phyloP scores from a whole-genome alignment of 2,113 vertebrate species.

The Emydura subglobosa region DNA sequence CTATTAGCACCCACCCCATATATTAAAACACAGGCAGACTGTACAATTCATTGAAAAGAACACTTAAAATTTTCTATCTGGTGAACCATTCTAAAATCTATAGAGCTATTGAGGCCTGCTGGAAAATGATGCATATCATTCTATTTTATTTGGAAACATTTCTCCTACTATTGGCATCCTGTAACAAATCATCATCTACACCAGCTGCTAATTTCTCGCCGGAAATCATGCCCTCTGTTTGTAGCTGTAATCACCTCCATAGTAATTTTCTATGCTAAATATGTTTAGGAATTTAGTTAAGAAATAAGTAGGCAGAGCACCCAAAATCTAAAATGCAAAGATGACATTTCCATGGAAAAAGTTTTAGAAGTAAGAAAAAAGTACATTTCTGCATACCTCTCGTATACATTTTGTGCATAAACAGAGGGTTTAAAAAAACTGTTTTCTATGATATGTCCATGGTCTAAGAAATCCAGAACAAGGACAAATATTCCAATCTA shows the following conservation, averaged over 20 bases:
- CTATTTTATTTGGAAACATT: background rate
- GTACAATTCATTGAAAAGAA: background rate
- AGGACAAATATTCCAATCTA: background rate
- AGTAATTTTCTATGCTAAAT: conserved; percentile 36
- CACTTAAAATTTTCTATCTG: background rate
- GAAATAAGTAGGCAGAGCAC: background rate
- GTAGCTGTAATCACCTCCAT: background rate
- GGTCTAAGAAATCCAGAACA: background rate
- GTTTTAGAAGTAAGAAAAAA: background rate
- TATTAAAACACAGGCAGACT: background rate
- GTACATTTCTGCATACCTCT: background rate
- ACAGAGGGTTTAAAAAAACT: background rate
- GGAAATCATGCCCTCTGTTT: background rate
- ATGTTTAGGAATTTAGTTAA: conserved; percentile 26
- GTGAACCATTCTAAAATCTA: background rate
- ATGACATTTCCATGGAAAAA: background rate
- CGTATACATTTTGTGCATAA: background rate
- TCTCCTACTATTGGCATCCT: background rate
- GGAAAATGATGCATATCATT: background rate
- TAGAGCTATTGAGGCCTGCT: background rate
- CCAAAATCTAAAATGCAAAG: conserved; percentile 39
- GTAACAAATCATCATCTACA: background rate
- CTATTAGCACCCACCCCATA: background rate
- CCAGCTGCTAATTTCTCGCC: background rate
- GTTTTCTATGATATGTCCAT: background rate